These are phyloP conservation scores for Nothobranchius furzeri DNA, from an alignment of 2,113 vertebrate species.

Conservation along the genomic window DNA sequence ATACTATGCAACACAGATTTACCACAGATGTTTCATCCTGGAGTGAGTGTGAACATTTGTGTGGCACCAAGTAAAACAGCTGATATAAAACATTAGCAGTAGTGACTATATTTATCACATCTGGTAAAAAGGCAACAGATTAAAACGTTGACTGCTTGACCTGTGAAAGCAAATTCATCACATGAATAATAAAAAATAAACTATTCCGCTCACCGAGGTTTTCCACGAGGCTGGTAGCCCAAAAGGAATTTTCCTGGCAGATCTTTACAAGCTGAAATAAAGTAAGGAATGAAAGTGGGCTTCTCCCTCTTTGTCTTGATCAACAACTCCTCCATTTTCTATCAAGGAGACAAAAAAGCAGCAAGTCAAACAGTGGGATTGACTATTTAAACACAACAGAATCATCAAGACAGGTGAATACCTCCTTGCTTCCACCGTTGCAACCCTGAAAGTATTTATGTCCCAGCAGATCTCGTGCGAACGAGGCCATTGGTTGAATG, in stretches of 20 bases:
- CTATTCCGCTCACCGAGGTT: conserved; percentile 85
- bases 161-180: neutral
- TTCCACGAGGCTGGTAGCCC: conserved; percentile 96
- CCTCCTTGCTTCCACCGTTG: conserved; percentile 90
- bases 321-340: conserved; percentile 97
- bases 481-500: conserved; percentile 97
- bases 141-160: neutral
- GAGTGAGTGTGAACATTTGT: too few species aligned
- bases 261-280: conserved; percentile 92
- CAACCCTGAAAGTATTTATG: conserved; percentile 98
- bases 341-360: conserved; percentile 28
- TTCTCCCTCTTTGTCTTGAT: conserved; percentile 94
- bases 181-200: neutral
- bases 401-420: conserved; percentile 30
- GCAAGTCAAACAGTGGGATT: neutral
- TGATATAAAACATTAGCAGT: too few species aligned
- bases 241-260: conserved; percentile 96
- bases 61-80: too few species aligned
- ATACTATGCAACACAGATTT: too few species aligned
- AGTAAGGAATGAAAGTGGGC: conserved; percentile 97
- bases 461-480: conserved; percentile 91
- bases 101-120: too few species aligned
- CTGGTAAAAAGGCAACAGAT: neutral
- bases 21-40: too few species aligned
- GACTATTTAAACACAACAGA: neutral